Percentiles rank a stretch among this genome's conserved stretches.
These are phyloP conservation scores for Dicaeum eximium DNA, from an alignment of 2,113 vertebrate genomes.

Conservation along the genomic window DNA sequence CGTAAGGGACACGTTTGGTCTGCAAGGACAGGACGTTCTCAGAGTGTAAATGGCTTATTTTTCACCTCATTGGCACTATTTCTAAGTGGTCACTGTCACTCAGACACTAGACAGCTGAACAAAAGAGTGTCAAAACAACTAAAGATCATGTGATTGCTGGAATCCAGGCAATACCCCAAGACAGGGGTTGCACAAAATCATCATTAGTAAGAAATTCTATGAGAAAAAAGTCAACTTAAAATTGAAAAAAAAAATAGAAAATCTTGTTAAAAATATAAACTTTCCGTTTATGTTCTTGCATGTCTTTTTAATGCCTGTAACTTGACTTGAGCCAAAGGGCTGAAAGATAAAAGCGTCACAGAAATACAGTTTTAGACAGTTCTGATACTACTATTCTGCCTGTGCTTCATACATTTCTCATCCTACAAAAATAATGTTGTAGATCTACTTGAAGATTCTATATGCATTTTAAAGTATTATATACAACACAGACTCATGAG, in stretches of 20 bases:
- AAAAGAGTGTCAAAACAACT: constrained; percentile 38
- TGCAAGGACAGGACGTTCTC: constrained; percentile 35
- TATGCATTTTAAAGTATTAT: not conserved
- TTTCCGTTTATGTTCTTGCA: not conserved
- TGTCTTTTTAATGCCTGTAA: not conserved
- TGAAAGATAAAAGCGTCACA: not conserved
- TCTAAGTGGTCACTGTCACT: constrained; percentile 22
- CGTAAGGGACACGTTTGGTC: not conserved
- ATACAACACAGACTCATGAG: not conserved
- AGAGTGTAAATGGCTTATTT: constrained; percentile 35
- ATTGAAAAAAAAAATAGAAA: not conserved
- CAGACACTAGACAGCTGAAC: constrained; percentile 4
- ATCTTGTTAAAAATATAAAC: not conserved
- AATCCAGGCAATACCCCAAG: not conserved
- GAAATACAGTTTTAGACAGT: not conserved
- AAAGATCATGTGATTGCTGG: not conserved
- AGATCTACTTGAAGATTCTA: not conserved
- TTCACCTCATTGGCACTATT: constrained; percentile 38
- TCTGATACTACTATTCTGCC: not conserved
- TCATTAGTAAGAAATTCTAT: not conserved
- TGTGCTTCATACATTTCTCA: not conserved
- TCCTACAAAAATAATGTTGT: not conserved
- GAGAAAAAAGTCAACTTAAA: not conserved
- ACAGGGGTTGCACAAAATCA: not conserved
- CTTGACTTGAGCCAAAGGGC: not conserved